Percentiles rank a stretch among this genome's conserved stretches.
These are phyloP conservation scores for Sarcophaga subvicina DNA, from an alignment of 2,888 invertebrate species.

Conservation along the genomic window DNA sequence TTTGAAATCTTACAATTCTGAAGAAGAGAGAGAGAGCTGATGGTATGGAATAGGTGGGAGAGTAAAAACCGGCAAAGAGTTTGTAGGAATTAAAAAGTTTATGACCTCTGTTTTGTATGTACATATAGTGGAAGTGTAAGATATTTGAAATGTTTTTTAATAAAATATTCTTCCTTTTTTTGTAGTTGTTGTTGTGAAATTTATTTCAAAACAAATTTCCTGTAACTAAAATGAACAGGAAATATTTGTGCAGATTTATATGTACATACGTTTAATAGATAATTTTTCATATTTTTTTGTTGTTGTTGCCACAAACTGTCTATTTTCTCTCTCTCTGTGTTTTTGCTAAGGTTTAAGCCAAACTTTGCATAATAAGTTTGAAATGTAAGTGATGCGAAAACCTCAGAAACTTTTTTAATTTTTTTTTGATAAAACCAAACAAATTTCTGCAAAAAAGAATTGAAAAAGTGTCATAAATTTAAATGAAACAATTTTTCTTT, in stretches of 20 bases:
- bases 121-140: no score
- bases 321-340: no score
- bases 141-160: no score
- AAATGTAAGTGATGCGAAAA: slow-evolving; percentile 54
- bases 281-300: slow-evolving; percentile 5
- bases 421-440: slow-evolving; percentile 34
- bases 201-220: slow-evolving; percentile 42
- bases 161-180: no score
- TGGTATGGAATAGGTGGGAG: no score
- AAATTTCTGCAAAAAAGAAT: slow-evolving; percentile 3
- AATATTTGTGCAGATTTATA: slow-evolving; percentile 43
- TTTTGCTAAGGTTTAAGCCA: background rate
- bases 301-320: slow-evolving; percentile 30
- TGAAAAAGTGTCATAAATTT: slow-evolving; percentile 46
- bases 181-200: no score
- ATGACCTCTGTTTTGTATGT: no score
- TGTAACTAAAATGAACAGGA: slow-evolving; percentile 45
- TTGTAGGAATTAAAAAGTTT: no score
- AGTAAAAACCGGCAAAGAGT: no score
- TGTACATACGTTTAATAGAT: background rate
- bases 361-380: slow-evolving; percentile 35
- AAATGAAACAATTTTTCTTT: slow-evolving; percentile 17
- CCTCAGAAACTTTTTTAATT: slow-evolving; percentile 42
- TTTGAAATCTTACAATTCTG: no score
- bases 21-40: no score